phyloP scores from a whole-genome alignment of 1,140 invertebrate species.

The Eriosoma lanigerum region DNA sequence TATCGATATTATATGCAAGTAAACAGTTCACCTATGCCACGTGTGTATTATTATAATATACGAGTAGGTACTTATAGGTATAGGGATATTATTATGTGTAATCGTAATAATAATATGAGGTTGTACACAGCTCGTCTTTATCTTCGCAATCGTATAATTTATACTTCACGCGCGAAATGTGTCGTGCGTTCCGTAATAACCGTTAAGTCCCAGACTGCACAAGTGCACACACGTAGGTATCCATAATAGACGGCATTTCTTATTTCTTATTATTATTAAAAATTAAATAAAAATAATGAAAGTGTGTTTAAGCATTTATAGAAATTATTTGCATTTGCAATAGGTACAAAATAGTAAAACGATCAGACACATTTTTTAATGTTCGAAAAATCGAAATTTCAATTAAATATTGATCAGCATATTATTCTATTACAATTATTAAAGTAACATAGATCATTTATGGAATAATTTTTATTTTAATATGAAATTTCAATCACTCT shows the following conservation, averaged over 20 bases:
- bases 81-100: background rate
- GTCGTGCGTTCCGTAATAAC: conserved; percentile 14
- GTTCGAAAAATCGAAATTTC: too few relatives aligned
- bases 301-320: too few relatives aligned
- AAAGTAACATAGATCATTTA: too few relatives aligned
- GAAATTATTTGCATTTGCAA: too few relatives aligned
- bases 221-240: background rate
- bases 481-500: too few relatives aligned
- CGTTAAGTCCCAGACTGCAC: background rate
- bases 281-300: too few relatives aligned
- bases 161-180: conserved; percentile 6
- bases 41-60: too few relatives aligned
- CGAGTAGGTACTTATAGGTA: too few relatives aligned
- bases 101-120: background rate
- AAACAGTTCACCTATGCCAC: background rate
- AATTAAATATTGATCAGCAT: too few relatives aligned
- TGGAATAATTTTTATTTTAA: too few relatives aligned
- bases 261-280: too few relatives aligned
- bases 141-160: background rate
- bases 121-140: background rate
- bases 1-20: background rate
- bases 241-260: background rate
- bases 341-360: background rate
- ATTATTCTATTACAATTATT: too few relatives aligned
- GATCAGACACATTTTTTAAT: background rate